phyloP scores from a whole-genome alignment of 2,888 invertebrate genomes.

The Clitarchus hookeri region DNA sequence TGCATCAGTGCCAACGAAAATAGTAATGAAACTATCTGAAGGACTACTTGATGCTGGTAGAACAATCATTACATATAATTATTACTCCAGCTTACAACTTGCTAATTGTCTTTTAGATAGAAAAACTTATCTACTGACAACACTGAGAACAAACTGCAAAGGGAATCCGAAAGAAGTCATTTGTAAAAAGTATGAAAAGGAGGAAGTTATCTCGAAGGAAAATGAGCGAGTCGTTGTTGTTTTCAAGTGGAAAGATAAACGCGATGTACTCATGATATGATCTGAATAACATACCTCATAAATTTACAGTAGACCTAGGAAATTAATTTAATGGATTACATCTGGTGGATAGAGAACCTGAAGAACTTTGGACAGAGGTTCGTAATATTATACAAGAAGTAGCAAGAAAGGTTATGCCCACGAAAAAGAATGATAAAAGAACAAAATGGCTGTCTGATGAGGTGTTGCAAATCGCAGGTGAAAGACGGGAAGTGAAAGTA shows the following conservation, averaged over 20 bases:
- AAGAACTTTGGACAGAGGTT: too few relatives aligned
- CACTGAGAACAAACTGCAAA: background rate
- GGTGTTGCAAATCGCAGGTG: too few relatives aligned
- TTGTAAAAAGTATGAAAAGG: background rate
- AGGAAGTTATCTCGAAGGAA: background rate
- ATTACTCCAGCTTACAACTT: slow-evolving; percentile 7
- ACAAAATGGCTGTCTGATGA: too few relatives aligned
- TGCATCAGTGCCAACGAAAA: background rate
- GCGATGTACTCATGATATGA: too few relatives aligned
- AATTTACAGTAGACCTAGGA: too few relatives aligned
- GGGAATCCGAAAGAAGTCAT: background rate
- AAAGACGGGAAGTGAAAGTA: too few relatives aligned
- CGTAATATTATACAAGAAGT: too few relatives aligned
- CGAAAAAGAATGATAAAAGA: too few relatives aligned
- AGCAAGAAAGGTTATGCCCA: too few relatives aligned
- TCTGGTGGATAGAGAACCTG: too few relatives aligned
- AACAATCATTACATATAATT: background rate
- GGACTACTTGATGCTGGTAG: background rate
- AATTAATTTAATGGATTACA: too few relatives aligned
- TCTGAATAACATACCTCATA: too few relatives aligned
- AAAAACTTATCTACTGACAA: background rate
- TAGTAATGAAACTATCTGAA: background rate
- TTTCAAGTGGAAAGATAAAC: background rate
- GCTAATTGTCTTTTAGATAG: background rate
- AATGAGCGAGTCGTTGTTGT: background rate